phyloP scores from a whole-genome alignment of 2,888 invertebrate genomes.

The Pollenia angustigena region DNA sequence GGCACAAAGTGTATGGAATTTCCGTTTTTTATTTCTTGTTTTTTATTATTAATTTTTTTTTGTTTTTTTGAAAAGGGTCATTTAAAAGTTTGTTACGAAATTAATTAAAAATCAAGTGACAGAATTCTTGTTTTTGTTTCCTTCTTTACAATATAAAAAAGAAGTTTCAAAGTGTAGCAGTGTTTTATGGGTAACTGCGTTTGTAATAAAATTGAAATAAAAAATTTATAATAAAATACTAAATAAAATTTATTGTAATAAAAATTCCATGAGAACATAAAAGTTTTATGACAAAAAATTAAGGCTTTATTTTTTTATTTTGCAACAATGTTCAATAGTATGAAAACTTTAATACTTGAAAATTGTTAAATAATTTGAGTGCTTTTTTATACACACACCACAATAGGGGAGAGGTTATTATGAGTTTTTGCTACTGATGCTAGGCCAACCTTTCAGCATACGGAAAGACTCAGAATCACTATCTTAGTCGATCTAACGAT shows the following conservation, averaged over 20 bases:
- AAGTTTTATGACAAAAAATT: conserved; percentile 23
- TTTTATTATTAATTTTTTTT: background rate
- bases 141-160: background rate
- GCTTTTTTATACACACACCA: background rate
- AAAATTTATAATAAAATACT: conserved; percentile 26
- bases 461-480: no score
- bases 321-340: background rate
- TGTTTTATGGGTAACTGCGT: background rate
- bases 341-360: conserved; percentile 1
- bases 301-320: background rate
- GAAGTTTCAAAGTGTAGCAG: background rate
- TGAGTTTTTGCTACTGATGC: no score
- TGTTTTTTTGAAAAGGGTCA: conserved; percentile 15
- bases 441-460: no score
- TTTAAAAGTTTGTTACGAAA: conserved; percentile 55
- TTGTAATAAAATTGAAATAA: conserved; percentile 41
- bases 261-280: background rate
- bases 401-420: no score
- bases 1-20: conserved; percentile 25
- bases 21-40: conserved; percentile 20
- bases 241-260: conserved; percentile 19
- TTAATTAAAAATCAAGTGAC: conserved; percentile 62
- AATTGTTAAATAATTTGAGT: background rate
- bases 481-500: no score
- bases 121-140: conserved; percentile 1